Conservation (phyloP, 2,888 invertebrate species). For the Nycteola revayana region DNA sequence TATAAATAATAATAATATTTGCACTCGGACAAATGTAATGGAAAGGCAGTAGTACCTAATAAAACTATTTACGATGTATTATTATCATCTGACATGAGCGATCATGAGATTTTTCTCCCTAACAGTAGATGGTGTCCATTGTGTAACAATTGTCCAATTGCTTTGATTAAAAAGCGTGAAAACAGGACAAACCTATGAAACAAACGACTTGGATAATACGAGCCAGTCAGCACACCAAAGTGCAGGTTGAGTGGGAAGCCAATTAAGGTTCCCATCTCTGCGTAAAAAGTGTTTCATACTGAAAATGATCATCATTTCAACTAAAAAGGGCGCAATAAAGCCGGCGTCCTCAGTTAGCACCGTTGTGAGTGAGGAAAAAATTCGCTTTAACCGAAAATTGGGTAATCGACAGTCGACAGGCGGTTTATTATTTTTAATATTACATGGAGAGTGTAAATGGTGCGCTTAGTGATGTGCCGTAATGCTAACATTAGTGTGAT, state of each 20-base stretch:
- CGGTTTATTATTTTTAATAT: constrained; percentile 59
- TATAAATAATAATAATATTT: too few relatives aligned
- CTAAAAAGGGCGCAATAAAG: constrained; percentile 52
- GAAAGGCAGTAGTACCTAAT: too few relatives aligned
- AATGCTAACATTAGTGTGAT: constrained; percentile 40
- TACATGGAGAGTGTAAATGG: constrained; percentile 40
- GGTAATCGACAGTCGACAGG: constrained; percentile 60
- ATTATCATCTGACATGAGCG: too few relatives aligned
- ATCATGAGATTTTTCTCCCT: too few relatives aligned
- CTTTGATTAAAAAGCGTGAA: too few relatives aligned
- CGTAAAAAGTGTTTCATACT: constrained; percentile 42
- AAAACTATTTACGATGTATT: too few relatives aligned
- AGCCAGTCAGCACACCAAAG: constrained; percentile 2
- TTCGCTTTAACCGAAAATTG: constrained; percentile 60
- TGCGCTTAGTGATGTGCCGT: constrained; percentile 26
- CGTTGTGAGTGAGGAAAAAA: constrained; percentile 44
- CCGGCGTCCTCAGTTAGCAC: constrained; percentile 36
- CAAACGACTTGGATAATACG: too few relatives aligned
- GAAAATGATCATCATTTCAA: constrained; percentile 53
- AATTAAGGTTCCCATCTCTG: constrained; percentile 13
- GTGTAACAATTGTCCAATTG: too few relatives aligned
- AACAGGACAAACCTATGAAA: too few relatives aligned
- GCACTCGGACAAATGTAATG: too few relatives aligned
- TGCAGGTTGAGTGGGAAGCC: constrained; percentile 2
- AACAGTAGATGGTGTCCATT: too few relatives aligned